Base-by-base conservation (phyloP, 1,140 invertebrate genomes). In the Bombus superbus region DNA sequence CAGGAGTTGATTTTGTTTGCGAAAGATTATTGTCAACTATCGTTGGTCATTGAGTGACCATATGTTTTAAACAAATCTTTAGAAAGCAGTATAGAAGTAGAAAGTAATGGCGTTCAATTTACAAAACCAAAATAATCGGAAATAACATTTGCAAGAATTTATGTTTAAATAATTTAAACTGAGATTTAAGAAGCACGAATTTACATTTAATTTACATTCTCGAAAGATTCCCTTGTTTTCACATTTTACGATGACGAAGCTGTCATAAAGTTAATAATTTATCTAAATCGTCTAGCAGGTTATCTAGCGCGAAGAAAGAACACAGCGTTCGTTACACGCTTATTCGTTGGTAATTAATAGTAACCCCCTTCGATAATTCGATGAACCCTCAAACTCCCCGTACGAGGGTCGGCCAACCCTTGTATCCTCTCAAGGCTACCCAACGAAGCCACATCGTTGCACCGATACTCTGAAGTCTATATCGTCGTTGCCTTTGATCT, bases 341-440 rank as follows among this genome's bases (percentile, higher is more conserved):
- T 88, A 91, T 88, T 91, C 72, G 72, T 78, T 79, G 72, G 32
- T 84, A 91, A 92, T 92, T 91, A 88, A 91, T 92, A 88, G 88
- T 90, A 91, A 89, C 81, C 57, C 59, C 90, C 88, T 86, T 87
- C 88, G 88, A 86, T 90, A 87, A 90, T 87, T 90, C 82, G 83
- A 91, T 88, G 85, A 85, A 85, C 71, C 44, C 86, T 89, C 79
- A 83, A 87, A 84, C 59, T 73, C 68, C 66, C 83, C 86, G 66
- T 66, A 71, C 69, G 82, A 84, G 82, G 76, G 47, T 74, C 38
- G 75, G 47, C 59, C 83, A 85, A 89, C 80, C 83, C 85, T 78
- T 75, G 81, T 73, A 83, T 86, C 82, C 87, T 86, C 86, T 85
- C 86, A 68, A 85, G 76, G 64, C 82, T 82, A 59, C 5, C 75